phyloP scores from a whole-genome alignment of 2,113 vertebrate genomes.

The Oreamnos americanus region DNA sequence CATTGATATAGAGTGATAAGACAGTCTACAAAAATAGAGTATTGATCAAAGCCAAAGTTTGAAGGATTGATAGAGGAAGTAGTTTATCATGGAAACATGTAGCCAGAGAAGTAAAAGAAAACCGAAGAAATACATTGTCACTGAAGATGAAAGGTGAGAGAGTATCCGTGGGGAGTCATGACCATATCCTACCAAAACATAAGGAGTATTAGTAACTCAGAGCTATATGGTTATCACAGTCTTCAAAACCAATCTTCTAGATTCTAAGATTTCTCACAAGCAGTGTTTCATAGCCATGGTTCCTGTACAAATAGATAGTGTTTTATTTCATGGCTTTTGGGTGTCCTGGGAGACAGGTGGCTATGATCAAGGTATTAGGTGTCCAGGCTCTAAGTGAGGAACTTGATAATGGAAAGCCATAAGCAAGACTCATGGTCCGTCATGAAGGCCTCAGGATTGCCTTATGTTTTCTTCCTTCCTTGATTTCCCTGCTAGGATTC shows the following conservation, averaged over 20 bases:
- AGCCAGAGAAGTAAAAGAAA: not conserved
- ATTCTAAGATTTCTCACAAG: not conserved
- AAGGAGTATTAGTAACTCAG: not conserved
- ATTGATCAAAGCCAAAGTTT: not conserved
- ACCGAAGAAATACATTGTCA: not conserved
- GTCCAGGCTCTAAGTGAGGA: not conserved
- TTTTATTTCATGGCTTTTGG: not conserved
- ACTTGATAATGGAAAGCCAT: not conserved
- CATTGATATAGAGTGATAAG: not conserved
- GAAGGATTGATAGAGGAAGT: not conserved
- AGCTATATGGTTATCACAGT: not conserved
- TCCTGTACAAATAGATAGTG: not conserved
- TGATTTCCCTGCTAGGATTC: not conserved
- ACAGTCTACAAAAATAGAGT: not conserved
- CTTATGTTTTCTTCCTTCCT: not conserved
- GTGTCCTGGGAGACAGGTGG: not conserved
- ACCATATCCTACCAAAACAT: not conserved
- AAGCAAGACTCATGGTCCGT: not conserved
- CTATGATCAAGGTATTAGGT: not conserved
- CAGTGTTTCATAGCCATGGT: not conserved
- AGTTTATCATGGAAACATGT: not conserved
- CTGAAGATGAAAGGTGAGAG: not conserved
- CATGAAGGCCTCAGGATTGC: not conserved
- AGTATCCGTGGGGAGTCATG: not conserved
- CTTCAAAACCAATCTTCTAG: not conserved